A percentile compares a stretch with the other conserved stretches of the same genome.
These are phyloP conservation scores for Pantherophis alleghaniensis DNA, from an alignment of 2,797 vertebrate species.

Conservation along the genomic window DNA sequence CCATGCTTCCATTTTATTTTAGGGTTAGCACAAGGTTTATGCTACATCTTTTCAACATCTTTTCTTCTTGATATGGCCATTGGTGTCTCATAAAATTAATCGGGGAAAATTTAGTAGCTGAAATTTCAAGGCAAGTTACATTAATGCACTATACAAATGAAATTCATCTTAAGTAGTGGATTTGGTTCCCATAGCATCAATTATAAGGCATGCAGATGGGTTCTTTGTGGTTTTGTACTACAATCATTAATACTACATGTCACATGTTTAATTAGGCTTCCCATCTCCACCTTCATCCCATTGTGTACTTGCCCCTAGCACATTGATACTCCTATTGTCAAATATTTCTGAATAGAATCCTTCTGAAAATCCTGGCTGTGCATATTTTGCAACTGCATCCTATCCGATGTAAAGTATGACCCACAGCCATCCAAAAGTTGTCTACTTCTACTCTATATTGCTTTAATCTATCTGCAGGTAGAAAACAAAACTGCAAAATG, in stretches of 20 bases:
- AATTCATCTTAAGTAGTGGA: background rate
- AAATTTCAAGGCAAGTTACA: background rate
- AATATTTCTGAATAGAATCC: background rate
- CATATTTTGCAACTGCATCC: background rate
- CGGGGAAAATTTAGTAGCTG: background rate
- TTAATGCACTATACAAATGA: background rate
- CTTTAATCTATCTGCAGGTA: background rate
- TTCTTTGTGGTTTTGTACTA: background rate
- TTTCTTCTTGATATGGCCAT: background rate
- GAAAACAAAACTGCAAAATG: background rate
- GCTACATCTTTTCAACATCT: background rate
- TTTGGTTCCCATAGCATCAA: background rate
- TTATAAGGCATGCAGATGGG: background rate
- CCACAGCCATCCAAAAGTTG: background rate
- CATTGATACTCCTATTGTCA: too few species aligned
- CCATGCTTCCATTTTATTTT: accelerated
- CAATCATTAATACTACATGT: background rate
- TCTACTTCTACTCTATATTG: background rate
- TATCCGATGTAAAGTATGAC: background rate
- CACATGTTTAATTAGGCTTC: background rate
- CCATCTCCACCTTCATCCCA: background rate
- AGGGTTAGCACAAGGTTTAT: background rate
- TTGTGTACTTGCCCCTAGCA: background rate
- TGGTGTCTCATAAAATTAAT: background rate
- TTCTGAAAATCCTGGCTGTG: background rate